These are phyloP conservation scores for Periophthalmodon schlosseri DNA, from an alignment of 2,113 vertebrate genomes.

Conservation along the genomic window DNA sequence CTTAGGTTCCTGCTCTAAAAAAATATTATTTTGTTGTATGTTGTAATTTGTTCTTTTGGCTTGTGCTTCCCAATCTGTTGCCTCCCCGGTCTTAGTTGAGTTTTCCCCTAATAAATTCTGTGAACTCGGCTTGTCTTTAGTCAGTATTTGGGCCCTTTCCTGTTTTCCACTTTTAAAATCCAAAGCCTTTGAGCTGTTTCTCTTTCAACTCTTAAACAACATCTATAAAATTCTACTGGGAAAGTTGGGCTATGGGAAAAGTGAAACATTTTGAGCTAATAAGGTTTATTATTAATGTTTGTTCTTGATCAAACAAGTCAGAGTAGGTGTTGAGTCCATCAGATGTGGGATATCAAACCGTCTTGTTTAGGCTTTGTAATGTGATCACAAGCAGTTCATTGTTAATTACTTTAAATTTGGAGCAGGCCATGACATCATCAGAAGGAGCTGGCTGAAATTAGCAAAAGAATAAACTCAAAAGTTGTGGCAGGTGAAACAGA, in stretches of 20 bases:
- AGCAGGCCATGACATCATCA: slow-evolving; percentile 56
- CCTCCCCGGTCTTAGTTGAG: neutral
- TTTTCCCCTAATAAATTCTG: slow-evolving; percentile 9
- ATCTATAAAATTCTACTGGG: slow-evolving; percentile 2
- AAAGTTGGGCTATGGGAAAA: neutral
- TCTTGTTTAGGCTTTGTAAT: slow-evolving; percentile 34
- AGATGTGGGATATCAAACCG: neutral
- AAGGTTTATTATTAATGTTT: neutral
- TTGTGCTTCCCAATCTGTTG: neutral
- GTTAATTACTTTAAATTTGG: slow-evolving; percentile 56
- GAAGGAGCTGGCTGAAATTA: slow-evolving; percentile 48
- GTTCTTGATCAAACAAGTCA: neutral
- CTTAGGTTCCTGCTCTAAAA: neutral
- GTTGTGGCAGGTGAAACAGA: slow-evolving; percentile 39
- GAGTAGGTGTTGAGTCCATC: neutral
- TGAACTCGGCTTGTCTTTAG: neutral
- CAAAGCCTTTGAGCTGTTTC: neutral
- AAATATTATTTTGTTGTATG: neutral
- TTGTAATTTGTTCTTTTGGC: neutral
- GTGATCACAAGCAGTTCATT: slow-evolving; percentile 46
- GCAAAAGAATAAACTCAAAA: slow-evolving; percentile 58
- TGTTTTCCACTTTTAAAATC: slow-evolving; percentile 11
- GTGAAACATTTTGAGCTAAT: neutral
- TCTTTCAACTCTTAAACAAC: neutral
- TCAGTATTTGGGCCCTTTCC: neutral